Evolutionary conservation across 2,797 vertebrate species (phyloP).

Genomic region (Mus spretus): DNA sequence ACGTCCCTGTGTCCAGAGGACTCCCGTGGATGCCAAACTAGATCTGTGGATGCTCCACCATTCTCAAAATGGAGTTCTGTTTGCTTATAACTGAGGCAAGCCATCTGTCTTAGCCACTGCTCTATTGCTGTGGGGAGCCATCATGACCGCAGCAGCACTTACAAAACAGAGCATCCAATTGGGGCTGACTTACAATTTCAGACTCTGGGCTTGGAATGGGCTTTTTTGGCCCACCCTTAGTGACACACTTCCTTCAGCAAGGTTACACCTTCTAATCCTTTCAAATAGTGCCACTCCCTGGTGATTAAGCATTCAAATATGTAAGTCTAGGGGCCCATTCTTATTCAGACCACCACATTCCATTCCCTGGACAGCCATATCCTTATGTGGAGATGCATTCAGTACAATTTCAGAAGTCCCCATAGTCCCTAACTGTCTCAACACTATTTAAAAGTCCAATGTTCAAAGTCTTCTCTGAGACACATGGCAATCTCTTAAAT

Average conservation of each 20-base stretch:
- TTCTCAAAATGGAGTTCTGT: not conserved
- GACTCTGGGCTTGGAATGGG: not conserved
- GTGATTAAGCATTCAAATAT: not conserved
- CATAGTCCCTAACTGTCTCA: not conserved
- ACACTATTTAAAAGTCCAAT: not conserved
- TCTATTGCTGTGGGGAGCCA: not conserved
- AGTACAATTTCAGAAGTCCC: not conserved
- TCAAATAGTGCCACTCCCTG: not conserved
- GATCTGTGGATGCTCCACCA: not conserved
- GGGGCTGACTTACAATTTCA: not conserved
- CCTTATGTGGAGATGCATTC: not conserved
- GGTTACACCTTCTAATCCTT: too few species aligned
- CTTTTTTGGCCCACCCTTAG: not conserved
- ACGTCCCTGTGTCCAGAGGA: too few species aligned
- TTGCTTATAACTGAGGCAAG: not conserved
- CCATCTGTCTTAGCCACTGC: not conserved
- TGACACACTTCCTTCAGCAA: not conserved
- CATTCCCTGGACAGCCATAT: not conserved
- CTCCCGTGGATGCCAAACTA: not conserved
- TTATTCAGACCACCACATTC: not conserved
- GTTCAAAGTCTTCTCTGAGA: not conserved
- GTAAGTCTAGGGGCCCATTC: not conserved
- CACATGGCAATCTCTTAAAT: not conserved
- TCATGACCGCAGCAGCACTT: not conserved
- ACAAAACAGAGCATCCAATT: not conserved